Evolutionary conservation across 2,113 vertebrate species (phyloP).

Genomic region (Petrocephalus zakoni): DNA sequence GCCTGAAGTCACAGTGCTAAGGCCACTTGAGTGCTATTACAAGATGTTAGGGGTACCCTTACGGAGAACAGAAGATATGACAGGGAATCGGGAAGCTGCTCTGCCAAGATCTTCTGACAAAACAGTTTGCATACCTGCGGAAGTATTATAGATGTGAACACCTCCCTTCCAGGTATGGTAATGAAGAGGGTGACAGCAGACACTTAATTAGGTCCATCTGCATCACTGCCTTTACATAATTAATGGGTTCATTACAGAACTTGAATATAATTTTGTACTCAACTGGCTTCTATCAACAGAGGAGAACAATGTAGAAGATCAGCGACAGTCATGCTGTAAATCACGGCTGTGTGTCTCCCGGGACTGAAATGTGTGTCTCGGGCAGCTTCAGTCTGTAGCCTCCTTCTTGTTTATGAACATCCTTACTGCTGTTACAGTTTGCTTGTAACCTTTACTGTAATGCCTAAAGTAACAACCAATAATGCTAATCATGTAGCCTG

Average conservation of each 20-base stretch:
- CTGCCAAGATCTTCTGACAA: slow-evolving; percentile 66
- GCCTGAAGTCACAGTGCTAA: slow-evolving; percentile 64
- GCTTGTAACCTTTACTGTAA: slow-evolving; percentile 33
- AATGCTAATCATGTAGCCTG: slow-evolving; percentile 44
- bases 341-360: not conserved
- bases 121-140: slow-evolving; percentile 69
- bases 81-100: slow-evolving; percentile 52
- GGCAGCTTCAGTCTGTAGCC: slow-evolving; percentile 7
- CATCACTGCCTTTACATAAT: slow-evolving; percentile 67
- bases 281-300: slow-evolving; percentile 10
- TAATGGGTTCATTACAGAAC: slow-evolving; percentile 70
- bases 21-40: slow-evolving; percentile 70
- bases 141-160: slow-evolving; percentile 73
- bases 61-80: slow-evolving; percentile 65
- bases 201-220: slow-evolving; percentile 77
- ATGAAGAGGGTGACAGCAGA: slow-evolving; percentile 68
- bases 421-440: slow-evolving; percentile 37
- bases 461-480: slow-evolving; percentile 45
- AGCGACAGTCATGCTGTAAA: not conserved
- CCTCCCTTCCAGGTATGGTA: slow-evolving; percentile 70
- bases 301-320: not conserved
- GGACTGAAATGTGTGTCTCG: not conserved
- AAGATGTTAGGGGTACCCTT: slow-evolving; percentile 66
- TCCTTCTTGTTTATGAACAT: not conserved
- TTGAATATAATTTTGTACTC: slow-evolving; percentile 45